Evolutionary conservation across 2,888 invertebrate species (phyloP), one percentile per base, ranked within the genome.

Genomic region (Drosophila bunnanda): DNA sequence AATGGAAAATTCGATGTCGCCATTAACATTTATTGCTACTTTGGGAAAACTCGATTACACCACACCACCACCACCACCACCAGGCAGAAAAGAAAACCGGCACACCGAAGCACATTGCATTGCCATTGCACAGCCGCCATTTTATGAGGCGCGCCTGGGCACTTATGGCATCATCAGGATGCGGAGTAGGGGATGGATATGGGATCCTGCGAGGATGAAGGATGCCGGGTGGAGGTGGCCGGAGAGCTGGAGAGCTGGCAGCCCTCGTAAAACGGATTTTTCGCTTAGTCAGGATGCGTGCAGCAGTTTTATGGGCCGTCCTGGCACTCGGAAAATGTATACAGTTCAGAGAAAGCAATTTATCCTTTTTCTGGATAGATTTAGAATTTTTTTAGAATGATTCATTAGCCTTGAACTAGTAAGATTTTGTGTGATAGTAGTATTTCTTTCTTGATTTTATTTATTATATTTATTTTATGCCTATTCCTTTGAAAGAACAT

Each of bases 1-100:
- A 90, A 89, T 89, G 91, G 83, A 86, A 89, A 89, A 84, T 88
- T 85, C 80, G 82, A 90, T 90, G 89, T 76, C 52, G 87, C 75
- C 78, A 86, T 90, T 89, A 90, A 89, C 75, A 85, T 91, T 90
- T 88, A 90, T 83, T 83, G 78, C 78, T 79, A 80, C 83, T 80
- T 79, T 78, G 83, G 76, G 67, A 80, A 76, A 87, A 86, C 79
- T 89, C 81, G 87, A 88, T 88, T 90, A 84, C 78, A 77, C 64
- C 66, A 41, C 22, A 39, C 43, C 36, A 32, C 64, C 57, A 56
- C 50, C 53, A 25, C 34, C n/a, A 46, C n/a, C n/a, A n/a, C n/a
- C n/a, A 15, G 25, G 38, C 22, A 20, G 52, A 15, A 20, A 9
- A 10, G 25, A 4, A n/a, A 22, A 44, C 30, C 13, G 28, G 30